Evolutionary conservation across 2,797 vertebrate genomes (phyloP), one percentile per base, ranked within the genome.

Genomic region (Threskiornis aethiopicus): DNA sequence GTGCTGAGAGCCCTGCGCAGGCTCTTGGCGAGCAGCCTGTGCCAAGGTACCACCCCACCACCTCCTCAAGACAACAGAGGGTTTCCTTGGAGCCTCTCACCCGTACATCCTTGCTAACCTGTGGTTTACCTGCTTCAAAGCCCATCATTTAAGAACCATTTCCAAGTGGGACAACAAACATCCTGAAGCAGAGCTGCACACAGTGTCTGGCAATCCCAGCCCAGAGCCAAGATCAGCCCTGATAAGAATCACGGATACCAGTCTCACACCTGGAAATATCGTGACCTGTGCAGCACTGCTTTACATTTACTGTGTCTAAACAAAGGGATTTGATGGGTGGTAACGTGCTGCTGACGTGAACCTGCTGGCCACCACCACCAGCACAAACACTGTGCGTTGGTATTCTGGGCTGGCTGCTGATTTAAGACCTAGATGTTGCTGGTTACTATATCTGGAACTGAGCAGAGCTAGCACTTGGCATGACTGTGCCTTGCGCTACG

Each of bases 31-130:
- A 65, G 65, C 75, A 2, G 70, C 61, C 62, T 1, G 42, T 5
- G 61, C 42, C 41, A 2, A n/a, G 17, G 44, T 11, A 4, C 4
- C 1, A 29, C 39, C 39, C 16, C 46, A 0, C 4, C 67, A 2
- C 51, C 28, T 1, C 42, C 16, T 9, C 54, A 4, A 2, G 61
- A 1, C 29, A 3, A 3, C 57, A 3, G 15, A 26, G 61, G 16
- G 13, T 4, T 46, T 6, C 44, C 73, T 3, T 1, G 46, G 83
- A 42, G 76, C 33, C 8, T 9, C 80, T 39, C 8, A 0, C 19
- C 65, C 33, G 24, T 4, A 3, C 46, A 1, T 20, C 3, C 0
- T 5, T 2, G 3, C 58, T 6, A 8, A 3, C 41, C 42, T 15
- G 42, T 2, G 58, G 1, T 29, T 70, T 29, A 28, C 46, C 65